Base-by-base conservation (phyloP, 2,113 vertebrate genomes). In the Romanogobio albipinnatus region DNA sequence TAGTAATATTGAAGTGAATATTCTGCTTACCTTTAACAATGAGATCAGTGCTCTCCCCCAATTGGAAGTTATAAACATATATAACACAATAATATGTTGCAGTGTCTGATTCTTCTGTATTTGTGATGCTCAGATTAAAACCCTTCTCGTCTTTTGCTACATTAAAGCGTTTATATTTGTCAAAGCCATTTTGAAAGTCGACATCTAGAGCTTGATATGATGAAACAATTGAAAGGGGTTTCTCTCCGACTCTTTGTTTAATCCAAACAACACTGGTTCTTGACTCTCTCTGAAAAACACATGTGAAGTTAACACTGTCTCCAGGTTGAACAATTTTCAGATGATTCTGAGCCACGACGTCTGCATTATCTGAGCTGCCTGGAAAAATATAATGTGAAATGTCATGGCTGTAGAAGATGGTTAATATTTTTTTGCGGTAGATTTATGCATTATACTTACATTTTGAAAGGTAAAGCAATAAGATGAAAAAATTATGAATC, bases 101-200 rank as follows among this genome's bases (percentile, higher is more conserved):
- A 1, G 85, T 82, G 73, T 86, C 85, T 10, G 85, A 76, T 19
- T 68, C 29, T 45, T 24, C 51, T 15, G 51, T 0, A 1, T 77
- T 59, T n/a, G 15, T 24, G 24, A 86, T 82, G 61, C 73, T 86
- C 47, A 86, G 49, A 45, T 76, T 86, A 76, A 86, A 77, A 47
- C 33, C 47, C 1, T 1, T 26, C 36, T 36, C 11, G 13, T n/a
- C 36, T 10, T 61, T 59, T 17, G 10, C 3, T 9, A 29, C 9
- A 45, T 1, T 1, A 33, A 82, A 82, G 24, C 61, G 85, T 13
- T 10, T 26, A 26, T 22, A 5, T 5, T 76, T 47, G 19, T 56
- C n/a, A 82, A 82, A 82, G 3, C n/a, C 36, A 17, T 58, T 56
- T 68, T 58, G 19, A 68, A 58, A 66, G 19, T 1, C 9, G 8